phyloP scores from a whole-genome alignment of 2,888 invertebrate genomes.

The Chloroclysta siterata region DNA sequence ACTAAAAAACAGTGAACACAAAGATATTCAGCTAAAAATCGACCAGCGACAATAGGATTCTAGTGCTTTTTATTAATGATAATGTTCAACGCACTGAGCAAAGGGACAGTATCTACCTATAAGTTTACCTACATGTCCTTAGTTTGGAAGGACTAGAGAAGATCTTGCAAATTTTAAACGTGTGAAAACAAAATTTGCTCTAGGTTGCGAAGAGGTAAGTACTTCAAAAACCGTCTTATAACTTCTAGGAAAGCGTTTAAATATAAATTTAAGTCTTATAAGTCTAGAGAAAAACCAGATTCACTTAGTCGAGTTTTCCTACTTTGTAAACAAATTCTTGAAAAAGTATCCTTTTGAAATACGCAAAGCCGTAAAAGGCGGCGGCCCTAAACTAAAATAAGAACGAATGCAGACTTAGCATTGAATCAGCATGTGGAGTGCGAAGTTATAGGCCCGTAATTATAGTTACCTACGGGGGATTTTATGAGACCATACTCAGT shows the following conservation, averaged over 20 bases:
- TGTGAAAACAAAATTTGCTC: no score
- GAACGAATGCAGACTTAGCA: constrained; percentile 58
- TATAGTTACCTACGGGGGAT: constrained; percentile 1
- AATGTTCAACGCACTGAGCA: no score
- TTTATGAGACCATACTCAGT: neutral
- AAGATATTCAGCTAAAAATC: no score
- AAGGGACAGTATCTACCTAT: no score
- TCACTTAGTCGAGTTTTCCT: constrained; percentile 19
- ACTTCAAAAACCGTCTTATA: neutral
- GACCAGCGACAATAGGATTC: no score
- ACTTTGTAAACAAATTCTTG: constrained; percentile 25
- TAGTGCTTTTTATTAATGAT: no score
- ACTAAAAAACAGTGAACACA: no score
- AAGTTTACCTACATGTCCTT: no score
- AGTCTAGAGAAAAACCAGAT: constrained; percentile 26
- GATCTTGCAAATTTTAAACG: no score
- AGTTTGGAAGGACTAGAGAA: no score
- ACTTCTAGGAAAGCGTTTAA: neutral
- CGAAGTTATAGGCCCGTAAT: constrained; percentile 44
- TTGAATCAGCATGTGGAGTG: constrained; percentile 55
- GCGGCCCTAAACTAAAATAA: constrained; percentile 49
- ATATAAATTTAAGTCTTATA: constrained; percentile 7
- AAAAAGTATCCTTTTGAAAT: constrained; percentile 27
- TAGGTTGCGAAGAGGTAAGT: neutral
- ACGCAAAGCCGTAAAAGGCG: constrained; percentile 48